Evolutionary conservation across 2,888 invertebrate genomes (phyloP).

Genomic region (Taphrorychus bicolor): DNA sequence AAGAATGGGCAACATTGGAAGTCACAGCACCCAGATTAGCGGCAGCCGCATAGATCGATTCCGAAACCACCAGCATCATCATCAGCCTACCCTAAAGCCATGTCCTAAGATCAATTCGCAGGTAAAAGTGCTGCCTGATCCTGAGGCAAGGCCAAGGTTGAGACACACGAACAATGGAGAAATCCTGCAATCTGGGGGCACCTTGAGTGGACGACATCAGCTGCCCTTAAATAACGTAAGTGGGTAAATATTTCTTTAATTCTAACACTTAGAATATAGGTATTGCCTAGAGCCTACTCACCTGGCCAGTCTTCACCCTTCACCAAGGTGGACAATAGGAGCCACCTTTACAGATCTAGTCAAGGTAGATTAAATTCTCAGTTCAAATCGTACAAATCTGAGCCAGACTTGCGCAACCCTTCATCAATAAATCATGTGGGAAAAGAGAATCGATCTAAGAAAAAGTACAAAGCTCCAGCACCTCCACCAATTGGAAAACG

Average conservation of each 20-base stretch:
- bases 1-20: slow-evolving; percentile 59
- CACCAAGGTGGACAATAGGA: background rate
- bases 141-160: slow-evolving; percentile 67
- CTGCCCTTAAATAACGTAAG: slow-evolving; percentile 39
- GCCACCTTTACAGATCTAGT: slow-evolving; percentile 38
- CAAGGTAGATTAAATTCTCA: slow-evolving; percentile 46
- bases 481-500: slow-evolving; percentile 59
- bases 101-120: slow-evolving; percentile 43
- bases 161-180: slow-evolving; percentile 84
- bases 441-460: slow-evolving; percentile 67
- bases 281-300: background rate
- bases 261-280: background rate
- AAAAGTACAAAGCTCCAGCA: slow-evolving; percentile 80
- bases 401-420: slow-evolving; percentile 69
- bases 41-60: slow-evolving; percentile 31
- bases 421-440: slow-evolving; percentile 49
- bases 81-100: background rate
- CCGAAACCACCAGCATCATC: too few species aligned
- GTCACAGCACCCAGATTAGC: slow-evolving; percentile 53
- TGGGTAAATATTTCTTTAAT: background rate
- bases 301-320: background rate
- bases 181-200: slow-evolving; percentile 82
- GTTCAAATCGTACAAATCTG: slow-evolving; percentile 73
- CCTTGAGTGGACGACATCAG: slow-evolving; percentile 73
- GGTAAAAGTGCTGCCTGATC: slow-evolving; percentile 71